These are phyloP conservation scores for Strix aluco DNA, from an alignment of 2,113 vertebrate species.

Conservation along the genomic window DNA sequence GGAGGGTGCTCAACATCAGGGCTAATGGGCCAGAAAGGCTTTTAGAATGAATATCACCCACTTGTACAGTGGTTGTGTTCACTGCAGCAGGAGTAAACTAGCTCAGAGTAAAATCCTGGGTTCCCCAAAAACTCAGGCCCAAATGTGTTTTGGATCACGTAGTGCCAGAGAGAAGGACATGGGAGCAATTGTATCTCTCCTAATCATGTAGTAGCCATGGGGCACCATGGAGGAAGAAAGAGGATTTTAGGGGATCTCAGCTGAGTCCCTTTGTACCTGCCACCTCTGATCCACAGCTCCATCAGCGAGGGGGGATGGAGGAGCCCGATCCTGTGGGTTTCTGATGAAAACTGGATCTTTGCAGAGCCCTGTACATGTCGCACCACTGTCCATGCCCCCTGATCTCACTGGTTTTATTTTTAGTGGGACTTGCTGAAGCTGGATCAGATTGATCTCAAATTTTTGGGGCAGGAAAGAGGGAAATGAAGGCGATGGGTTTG, in stretches of 20 bases:
- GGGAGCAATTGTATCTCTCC: neutral
- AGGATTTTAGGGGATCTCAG: neutral
- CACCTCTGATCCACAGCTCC: neutral
- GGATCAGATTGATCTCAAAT: neutral
- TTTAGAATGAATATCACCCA: neutral
- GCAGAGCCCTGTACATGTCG: accelerated
- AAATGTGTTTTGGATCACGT: accelerated
- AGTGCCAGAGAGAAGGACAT: neutral
- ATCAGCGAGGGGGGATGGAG: accelerated
- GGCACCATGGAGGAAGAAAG: neutral
- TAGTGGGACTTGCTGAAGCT: neutral
- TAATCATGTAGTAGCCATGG: too few species aligned
- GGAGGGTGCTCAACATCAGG: too few species aligned
- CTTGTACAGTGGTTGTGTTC: neutral
- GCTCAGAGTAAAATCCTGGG: neutral
- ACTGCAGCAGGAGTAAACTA: neutral
- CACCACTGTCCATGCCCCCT: accelerated
- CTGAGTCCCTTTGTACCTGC: neutral
- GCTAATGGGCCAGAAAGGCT: neutral
- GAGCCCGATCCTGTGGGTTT: neutral
- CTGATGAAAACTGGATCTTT: neutral
- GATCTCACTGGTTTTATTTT: neutral
- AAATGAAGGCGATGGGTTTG: neutral
- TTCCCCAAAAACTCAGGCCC: neutral
- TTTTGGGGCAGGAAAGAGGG: neutral